Conservation (phyloP, 2,113 vertebrate genomes). For the Austrofundulus limnaeus region DNA sequence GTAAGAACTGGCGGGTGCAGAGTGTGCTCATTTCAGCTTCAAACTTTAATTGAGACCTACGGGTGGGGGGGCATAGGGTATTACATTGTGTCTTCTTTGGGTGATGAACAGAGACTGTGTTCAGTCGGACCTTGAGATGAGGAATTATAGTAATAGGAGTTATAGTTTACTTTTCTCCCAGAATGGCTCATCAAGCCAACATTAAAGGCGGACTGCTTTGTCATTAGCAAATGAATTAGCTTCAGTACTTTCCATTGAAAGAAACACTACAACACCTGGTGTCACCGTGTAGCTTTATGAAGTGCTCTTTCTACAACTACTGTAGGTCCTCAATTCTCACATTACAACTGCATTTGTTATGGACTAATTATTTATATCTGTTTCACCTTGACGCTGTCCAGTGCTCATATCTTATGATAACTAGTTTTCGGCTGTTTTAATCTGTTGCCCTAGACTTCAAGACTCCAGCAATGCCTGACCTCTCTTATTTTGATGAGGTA, state of each 20-base stretch:
- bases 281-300: constrained; percentile 25
- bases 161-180: constrained; percentile 37
- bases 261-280: constrained; percentile 39
- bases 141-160: constrained; percentile 46
- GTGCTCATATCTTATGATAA: too few species aligned
- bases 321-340: neutral
- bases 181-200: constrained; percentile 68
- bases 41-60: constrained; percentile 57
- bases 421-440: too few species aligned
- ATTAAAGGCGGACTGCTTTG: constrained; percentile 62
- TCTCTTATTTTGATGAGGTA: too few species aligned
- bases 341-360: neutral
- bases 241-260: constrained; percentile 69
- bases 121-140: constrained; percentile 25
- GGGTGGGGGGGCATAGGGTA: neutral
- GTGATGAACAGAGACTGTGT: constrained; percentile 35
- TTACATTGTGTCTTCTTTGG: constrained; percentile 35
- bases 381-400: too few species aligned
- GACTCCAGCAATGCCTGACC: too few species aligned
- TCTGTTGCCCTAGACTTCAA: too few species aligned
- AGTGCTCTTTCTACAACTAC: neutral
- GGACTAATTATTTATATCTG: too few species aligned
- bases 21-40: constrained; percentile 54
- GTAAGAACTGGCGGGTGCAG: constrained; percentile 23
- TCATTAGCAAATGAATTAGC: constrained; percentile 77